Percentiles rank a stretch among this genome's conserved stretches.
These are phyloP conservation scores for Cacoxenus indagator DNA, from an alignment of 2,888 invertebrate genomes.

Conservation along the genomic window DNA sequence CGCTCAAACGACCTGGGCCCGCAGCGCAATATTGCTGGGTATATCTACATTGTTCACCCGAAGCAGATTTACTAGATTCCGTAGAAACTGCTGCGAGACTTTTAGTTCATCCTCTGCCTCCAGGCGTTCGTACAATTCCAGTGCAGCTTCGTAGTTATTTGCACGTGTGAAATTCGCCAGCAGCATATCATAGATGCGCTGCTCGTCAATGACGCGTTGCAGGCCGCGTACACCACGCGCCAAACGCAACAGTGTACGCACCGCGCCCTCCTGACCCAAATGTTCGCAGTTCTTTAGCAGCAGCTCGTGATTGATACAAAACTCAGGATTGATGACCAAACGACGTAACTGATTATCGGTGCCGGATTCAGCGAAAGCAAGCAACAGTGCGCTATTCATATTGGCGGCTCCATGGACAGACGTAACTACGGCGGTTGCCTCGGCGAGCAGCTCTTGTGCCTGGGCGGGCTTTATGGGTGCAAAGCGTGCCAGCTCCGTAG, in stretches of 20 bases:
- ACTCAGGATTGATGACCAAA: slow-evolving; percentile 72
- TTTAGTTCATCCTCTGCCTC: slow-evolving; percentile 63
- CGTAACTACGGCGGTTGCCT: slow-evolving; percentile 63
- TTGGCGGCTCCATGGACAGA: slow-evolving; percentile 70
- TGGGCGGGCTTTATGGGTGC: slow-evolving; percentile 46
- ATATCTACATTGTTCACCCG: slow-evolving; percentile 66
- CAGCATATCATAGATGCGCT: slow-evolving; percentile 66
- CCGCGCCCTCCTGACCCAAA: slow-evolving; percentile 61
- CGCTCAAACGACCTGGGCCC: slow-evolving; percentile 59
- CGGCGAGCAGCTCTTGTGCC: slow-evolving; percentile 67
- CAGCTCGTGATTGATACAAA: slow-evolving; percentile 73
- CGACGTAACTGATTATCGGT: slow-evolving; percentile 71
- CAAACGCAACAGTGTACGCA: slow-evolving; percentile 61
- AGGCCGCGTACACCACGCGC: slow-evolving; percentile 64
- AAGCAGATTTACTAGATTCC: slow-evolving; percentile 63
- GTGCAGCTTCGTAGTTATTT: slow-evolving; percentile 62
- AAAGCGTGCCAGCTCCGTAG: slow-evolving; percentile 42
- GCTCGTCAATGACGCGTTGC: slow-evolving; percentile 63
- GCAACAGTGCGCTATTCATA: slow-evolving; percentile 69
- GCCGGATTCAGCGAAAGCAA: slow-evolving; percentile 72
- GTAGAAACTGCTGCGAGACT: slow-evolving; percentile 62
- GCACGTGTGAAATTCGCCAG: slow-evolving; percentile 58
- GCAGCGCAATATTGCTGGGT: slow-evolving; percentile 66
- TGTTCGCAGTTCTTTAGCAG: slow-evolving; percentile 73
- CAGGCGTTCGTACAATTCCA: slow-evolving; percentile 66